Percentiles rank a stretch among this genome's conserved stretches.
These are phyloP conservation scores for Microdon myrmicae DNA, from an alignment of 2,888 invertebrate species.

Conservation along the genomic window DNA sequence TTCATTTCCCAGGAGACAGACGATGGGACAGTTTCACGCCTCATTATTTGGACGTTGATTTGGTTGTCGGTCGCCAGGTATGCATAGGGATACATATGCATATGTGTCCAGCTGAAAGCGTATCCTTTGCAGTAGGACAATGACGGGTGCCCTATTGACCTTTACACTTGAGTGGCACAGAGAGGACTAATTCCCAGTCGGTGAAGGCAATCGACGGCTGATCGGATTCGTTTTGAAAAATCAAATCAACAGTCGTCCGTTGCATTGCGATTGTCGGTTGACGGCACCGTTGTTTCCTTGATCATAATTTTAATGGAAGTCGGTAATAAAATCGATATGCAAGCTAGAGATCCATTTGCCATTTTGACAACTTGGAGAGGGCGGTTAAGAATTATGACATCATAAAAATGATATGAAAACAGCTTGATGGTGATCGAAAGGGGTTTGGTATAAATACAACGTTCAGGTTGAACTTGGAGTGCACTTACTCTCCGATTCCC, in stretches of 20 bases:
- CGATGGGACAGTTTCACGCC: slow-evolving; percentile 49
- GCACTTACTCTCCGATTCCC: slow-evolving; percentile 16
- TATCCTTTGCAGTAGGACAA: slow-evolving; percentile 40
- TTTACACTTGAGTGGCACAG: slow-evolving; percentile 44
- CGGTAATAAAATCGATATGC: slow-evolving; percentile 43
- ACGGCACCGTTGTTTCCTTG: no score
- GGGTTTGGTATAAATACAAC: slow-evolving; percentile 1
- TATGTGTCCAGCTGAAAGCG: no score
- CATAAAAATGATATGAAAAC: slow-evolving; percentile 47
- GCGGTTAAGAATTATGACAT: slow-evolving; percentile 35
- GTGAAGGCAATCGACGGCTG: no score
- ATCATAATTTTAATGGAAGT: slow-evolving; percentile 39
- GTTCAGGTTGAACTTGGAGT: slow-evolving; percentile 14
- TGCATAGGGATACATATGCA: slow-evolving; percentile 11
- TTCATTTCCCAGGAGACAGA: slow-evolving; percentile 39
- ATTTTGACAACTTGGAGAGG: slow-evolving; percentile 42
- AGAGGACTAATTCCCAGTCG: no score
- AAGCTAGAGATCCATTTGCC: slow-evolving; percentile 16
- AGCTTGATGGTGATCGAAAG: slow-evolving; percentile 12
- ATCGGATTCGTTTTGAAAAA: no score
- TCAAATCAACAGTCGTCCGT: slow-evolving; percentile 10
- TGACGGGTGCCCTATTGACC: slow-evolving; percentile 46
- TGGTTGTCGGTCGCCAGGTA: slow-evolving; percentile 25
- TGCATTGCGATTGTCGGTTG: slow-evolving; percentile 15
- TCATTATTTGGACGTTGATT: slow-evolving; percentile 32